These are phyloP conservation scores for Harpalus rufipes DNA, from an alignment of 2,888 invertebrate species.

Conservation along the genomic window DNA sequence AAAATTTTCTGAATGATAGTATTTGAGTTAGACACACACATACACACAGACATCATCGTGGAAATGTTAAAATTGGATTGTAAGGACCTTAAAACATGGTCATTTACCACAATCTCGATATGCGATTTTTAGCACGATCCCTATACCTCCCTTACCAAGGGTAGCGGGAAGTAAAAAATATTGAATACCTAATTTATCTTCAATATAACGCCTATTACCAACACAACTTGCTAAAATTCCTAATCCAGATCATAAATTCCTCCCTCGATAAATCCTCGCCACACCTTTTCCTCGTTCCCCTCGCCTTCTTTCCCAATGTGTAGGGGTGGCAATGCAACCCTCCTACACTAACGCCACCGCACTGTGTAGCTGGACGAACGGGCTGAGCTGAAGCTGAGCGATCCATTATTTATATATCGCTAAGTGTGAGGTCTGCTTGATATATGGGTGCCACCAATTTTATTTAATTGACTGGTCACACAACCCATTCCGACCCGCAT, in stretches of 20 bases:
- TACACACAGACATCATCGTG: no score
- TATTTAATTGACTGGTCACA: slow-evolving; percentile 73
- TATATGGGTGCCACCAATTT: slow-evolving; percentile 75
- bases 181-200: no score
- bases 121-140: no score
- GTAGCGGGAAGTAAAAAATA: no score
- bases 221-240: background rate
- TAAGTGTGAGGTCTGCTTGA: slow-evolving; percentile 75
- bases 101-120: no score
- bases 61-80: no score
- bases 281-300: background rate
- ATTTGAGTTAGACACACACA: no score
- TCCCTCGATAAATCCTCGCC: background rate
- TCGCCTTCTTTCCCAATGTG: background rate
- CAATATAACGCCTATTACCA: no score
- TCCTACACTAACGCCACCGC: background rate
- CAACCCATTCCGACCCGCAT: slow-evolving; percentile 29
- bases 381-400: slow-evolving; percentile 56
- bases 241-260: background rate
- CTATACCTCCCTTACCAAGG: no score
- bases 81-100: no score
- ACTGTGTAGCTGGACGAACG: background rate
- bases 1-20: no score
- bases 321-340: background rate
- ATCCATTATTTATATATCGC: slow-evolving; percentile 74